Evolutionary conservation across 2,888 invertebrate species (phyloP), one percentile per base, ranked within the genome.

Genomic region (Atrina japonica): DNA sequence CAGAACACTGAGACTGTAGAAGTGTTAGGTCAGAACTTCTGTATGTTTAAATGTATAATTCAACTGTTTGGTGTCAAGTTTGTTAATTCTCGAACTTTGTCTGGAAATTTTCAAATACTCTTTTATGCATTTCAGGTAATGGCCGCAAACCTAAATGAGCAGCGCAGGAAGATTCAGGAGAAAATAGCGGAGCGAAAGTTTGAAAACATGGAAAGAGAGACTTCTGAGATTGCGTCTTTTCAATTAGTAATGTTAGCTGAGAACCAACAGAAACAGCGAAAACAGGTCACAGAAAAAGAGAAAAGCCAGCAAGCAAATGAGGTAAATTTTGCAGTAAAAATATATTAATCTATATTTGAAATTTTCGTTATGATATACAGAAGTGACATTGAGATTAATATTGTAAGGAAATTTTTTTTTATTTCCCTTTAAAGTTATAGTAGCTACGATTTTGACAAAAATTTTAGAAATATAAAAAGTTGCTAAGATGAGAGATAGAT

Each of bases 121-220:
- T 6, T 9, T 65, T 45, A 41, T 40, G 14, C n/a, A 45, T 63
- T 63, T 25, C 64, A 86, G 84, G 77, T 73, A 50, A 60, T 84
- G 49, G 63, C 70, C 16, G 63, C 66, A 18, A 78, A 80, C 18
- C 74, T 79, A 56, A 65, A 71, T 1, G 66, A 70, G 7, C 83
- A 86, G 61, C 71, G 74, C 63, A 67, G 61, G 35, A 53, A 68
- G 27, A 58, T 81, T 49, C 47, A 70, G 55, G 75, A 73, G 30
- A 77, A 73, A 53, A 60, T 83, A 30, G 80, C 75, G 18, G 76
- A 82, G 0, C 77, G 72, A 49, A 77, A 78, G 21, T 71, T 72
- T 14, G 65, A 77, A 21, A 73, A 72, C 49, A 79, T 78, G 27
- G 75, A 78, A 35, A 73, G 76, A 30, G 82, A 83, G 56, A 83